Percentiles rank a stretch among this genome's conserved stretches.
These are phyloP conservation scores for Polyergus mexicanus DNA, from an alignment of 1,140 invertebrate genomes.

Conservation along the genomic window DNA sequence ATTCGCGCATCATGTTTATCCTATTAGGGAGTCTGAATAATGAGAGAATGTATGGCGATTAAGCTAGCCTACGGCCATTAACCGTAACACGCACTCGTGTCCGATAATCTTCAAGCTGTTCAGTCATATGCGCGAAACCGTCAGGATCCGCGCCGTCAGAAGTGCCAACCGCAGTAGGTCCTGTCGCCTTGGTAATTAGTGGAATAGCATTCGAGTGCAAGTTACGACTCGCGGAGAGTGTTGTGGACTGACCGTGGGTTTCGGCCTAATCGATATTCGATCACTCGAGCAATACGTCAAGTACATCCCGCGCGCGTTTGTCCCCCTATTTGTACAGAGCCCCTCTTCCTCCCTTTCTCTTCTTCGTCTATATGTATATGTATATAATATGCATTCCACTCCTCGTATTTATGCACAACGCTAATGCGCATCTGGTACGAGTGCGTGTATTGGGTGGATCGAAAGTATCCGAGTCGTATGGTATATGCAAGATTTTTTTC, in stretches of 20 bases:
- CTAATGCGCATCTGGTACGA: slow-evolving; percentile 31
- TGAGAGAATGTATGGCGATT: slow-evolving; percentile 53
- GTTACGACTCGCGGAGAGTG: slow-evolving; percentile 79
- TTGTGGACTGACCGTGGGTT: slow-evolving; percentile 70
- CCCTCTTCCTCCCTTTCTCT: background rate
- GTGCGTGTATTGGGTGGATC: slow-evolving; percentile 36
- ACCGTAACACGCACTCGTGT: slow-evolving; percentile 63
- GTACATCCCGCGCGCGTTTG: slow-evolving; percentile 79
- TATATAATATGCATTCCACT: slow-evolving; percentile 52
- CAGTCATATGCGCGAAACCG: slow-evolving; percentile 70
- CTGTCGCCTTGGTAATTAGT: slow-evolving; percentile 83
- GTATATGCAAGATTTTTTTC: too few relatives aligned
- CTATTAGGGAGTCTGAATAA: slow-evolving; percentile 26
- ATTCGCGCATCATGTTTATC: slow-evolving; percentile 11
- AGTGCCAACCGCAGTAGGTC: slow-evolving; percentile 75
- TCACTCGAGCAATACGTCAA: slow-evolving; percentile 84
- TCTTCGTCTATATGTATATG: background rate
- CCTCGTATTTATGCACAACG: slow-evolving; percentile 42
- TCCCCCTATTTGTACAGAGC: slow-evolving; percentile 51
- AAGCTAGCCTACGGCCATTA: slow-evolving; percentile 59
- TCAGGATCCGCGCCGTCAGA: slow-evolving; percentile 75
- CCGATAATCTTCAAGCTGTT: slow-evolving; percentile 67
- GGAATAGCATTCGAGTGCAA: slow-evolving; percentile 81
- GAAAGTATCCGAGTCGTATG: background rate
- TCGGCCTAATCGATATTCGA: slow-evolving; percentile 79